A percentile compares a stretch with the other conserved stretches of the same genome.
Evolutionary conservation across 2,888 invertebrate species (phyloP).

Genomic region (Erebia ligea): DNA sequence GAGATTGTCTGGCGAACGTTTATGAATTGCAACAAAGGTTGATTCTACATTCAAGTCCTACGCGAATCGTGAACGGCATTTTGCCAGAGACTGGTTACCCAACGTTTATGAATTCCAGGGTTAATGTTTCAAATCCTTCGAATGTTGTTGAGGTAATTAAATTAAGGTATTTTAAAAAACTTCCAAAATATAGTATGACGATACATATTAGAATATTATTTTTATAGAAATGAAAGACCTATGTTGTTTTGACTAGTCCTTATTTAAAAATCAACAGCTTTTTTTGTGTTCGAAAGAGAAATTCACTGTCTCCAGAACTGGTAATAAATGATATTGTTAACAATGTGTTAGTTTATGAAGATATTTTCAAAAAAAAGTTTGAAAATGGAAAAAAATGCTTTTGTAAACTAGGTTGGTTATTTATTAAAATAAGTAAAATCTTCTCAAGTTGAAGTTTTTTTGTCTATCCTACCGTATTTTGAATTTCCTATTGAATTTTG

Average conservation of each 20-base stretch:
- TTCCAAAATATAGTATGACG: slow-evolving; percentile 25
- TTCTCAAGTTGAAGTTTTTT: slow-evolving; percentile 58
- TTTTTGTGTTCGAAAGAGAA: slow-evolving; percentile 34
- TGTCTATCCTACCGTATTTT: background rate
- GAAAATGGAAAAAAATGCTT: slow-evolving; percentile 66
- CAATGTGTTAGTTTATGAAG: slow-evolving; percentile 32
- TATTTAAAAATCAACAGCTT: slow-evolving; percentile 49
- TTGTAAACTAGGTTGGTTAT: slow-evolving; percentile 79
- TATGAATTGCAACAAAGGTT: too few relatives aligned
- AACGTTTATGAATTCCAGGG: too few relatives aligned
- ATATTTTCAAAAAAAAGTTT: slow-evolving; percentile 38
- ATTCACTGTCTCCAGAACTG: slow-evolving; percentile 33
- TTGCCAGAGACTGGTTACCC: too few relatives aligned
- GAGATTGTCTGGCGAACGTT: too few relatives aligned
- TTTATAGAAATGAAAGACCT: slow-evolving; percentile 15
- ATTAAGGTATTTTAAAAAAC: slow-evolving; percentile 1
- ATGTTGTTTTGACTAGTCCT: slow-evolving; percentile 66
- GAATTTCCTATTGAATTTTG: too few relatives aligned
- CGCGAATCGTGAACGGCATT: too few relatives aligned
- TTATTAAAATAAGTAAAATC: slow-evolving; percentile 78
- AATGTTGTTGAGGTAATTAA: slow-evolving; percentile 5
- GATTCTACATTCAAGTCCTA: too few relatives aligned
- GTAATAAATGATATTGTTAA: slow-evolving; percentile 28
- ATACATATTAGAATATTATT: slow-evolving; percentile 25
- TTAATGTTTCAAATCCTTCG: background rate